Evolutionary conservation across 2,113 vertebrate species (phyloP).

Genomic region (Periophthalmodon schlosseri): DNA sequence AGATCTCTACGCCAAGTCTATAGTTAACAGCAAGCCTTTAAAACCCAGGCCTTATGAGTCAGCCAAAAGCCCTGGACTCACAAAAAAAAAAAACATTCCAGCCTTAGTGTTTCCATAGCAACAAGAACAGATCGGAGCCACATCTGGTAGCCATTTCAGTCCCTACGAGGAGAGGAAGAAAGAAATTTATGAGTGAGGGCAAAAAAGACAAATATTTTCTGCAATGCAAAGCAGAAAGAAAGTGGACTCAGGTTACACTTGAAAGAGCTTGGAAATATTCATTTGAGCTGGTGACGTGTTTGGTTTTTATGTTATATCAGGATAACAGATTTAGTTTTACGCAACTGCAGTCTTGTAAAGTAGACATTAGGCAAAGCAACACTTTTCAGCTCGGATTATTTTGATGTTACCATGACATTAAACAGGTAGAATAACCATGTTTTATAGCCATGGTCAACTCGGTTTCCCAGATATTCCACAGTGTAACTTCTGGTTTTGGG

Average conservation of each 20-base stretch:
- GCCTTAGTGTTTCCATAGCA: constrained; percentile 74
- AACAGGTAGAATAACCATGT: not conserved
- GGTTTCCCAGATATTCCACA: constrained; percentile 4
- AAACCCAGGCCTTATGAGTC: constrained; percentile 63
- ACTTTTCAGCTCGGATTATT: not conserved
- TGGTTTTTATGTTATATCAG: constrained; percentile 1
- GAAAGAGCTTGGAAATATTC: constrained; percentile 70
- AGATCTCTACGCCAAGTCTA: constrained; percentile 60
- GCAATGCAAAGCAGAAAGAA: constrained; percentile 88
- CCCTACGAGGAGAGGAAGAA: constrained; percentile 71
- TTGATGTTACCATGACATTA: constrained; percentile 2
- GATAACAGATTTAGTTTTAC: constrained; percentile 21
- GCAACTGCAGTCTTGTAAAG: constrained; percentile 2
- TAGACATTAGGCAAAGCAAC: not conserved
- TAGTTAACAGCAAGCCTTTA: constrained; percentile 51
- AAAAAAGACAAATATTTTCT: constrained; percentile 90
- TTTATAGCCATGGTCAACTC: not conserved
- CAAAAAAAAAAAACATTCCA: constrained; percentile 65
- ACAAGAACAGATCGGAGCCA: constrained; percentile 82
- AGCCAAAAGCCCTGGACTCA: constrained; percentile 69
- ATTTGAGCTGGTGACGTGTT: constrained; percentile 43
- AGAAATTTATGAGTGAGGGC: constrained; percentile 85
- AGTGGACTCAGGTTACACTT: constrained; percentile 72
- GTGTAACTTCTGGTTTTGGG: not conserved
- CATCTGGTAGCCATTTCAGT: constrained; percentile 95